Percentiles rank a stretch among this genome's conserved stretches.
phyloP scores from a whole-genome alignment of 2,888 invertebrate species.

The Portevinia maculata region DNA sequence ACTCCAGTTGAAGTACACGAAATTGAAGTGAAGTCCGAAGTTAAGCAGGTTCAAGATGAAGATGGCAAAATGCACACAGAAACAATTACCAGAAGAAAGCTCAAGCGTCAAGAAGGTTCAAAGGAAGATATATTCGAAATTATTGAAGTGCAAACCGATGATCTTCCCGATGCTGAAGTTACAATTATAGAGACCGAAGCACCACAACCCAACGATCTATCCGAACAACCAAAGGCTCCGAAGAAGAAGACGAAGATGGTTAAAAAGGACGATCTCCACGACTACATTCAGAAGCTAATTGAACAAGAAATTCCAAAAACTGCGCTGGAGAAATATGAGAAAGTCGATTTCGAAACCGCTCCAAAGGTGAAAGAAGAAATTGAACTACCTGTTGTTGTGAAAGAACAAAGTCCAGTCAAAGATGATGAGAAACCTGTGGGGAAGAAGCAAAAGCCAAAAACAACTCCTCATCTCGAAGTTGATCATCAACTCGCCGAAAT shows the following conservation, averaged over 20 bases:
- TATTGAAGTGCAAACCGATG: slow-evolving; percentile 79
- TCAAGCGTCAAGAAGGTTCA: slow-evolving; percentile 81
- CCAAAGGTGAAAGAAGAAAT: slow-evolving; percentile 76
- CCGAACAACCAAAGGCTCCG: slow-evolving; percentile 77
- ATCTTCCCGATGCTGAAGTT: slow-evolving; percentile 80
- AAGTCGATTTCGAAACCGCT: slow-evolving; percentile 79
- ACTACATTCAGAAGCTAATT: slow-evolving; percentile 79
- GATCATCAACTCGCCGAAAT: slow-evolving; percentile 76
- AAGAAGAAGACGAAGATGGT: slow-evolving; percentile 80
- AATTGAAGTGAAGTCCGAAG: slow-evolving; percentile 82
- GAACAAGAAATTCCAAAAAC: slow-evolving; percentile 79
- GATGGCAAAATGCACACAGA: slow-evolving; percentile 81
- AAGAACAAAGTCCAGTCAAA: slow-evolving; percentile 77
- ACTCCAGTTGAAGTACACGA: slow-evolving; percentile 77
- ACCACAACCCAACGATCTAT: slow-evolving; percentile 78
- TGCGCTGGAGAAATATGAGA: slow-evolving; percentile 82
- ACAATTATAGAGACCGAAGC: slow-evolving; percentile 76
- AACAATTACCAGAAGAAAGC: slow-evolving; percentile 82
- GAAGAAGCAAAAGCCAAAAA: slow-evolving; percentile 75
- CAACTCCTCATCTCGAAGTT: slow-evolving; percentile 68
- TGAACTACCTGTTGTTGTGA: slow-evolving; percentile 66
- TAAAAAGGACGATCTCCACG: slow-evolving; percentile 79
- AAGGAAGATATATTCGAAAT: slow-evolving; percentile 82
- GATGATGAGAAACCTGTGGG: slow-evolving; percentile 79
- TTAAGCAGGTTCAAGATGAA: slow-evolving; percentile 81